Evolutionary conservation across 2,113 vertebrate genomes (phyloP).

Genomic region (Cavia aperea): DNA sequence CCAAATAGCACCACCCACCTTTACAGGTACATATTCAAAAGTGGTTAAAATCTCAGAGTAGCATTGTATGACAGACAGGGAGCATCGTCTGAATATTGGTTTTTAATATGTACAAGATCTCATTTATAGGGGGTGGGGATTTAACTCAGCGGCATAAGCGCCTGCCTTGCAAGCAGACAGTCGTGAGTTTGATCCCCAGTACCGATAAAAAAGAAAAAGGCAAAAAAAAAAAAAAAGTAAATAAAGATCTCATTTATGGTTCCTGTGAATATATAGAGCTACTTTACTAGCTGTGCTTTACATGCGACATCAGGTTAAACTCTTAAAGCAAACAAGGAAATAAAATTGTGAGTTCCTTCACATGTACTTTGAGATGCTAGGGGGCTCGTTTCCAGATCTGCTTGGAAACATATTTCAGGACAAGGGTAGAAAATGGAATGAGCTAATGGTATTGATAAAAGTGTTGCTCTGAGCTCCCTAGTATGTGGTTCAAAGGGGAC

Average conservation of each 20-base stretch:
- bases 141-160: too few relatives aligned
- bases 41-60: slow-evolving; percentile 2
- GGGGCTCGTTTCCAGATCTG: neutral
- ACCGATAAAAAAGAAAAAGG: too few relatives aligned
- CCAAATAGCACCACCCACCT: neutral
- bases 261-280: neutral
- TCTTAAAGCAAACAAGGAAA: neutral
- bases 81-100: neutral
- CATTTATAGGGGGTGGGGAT: neutral
- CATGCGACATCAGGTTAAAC: neutral
- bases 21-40: neutral
- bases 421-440: neutral
- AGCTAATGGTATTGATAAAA: slow-evolving; percentile 5
- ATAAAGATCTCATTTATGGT: neutral
- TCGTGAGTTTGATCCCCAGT: too few relatives aligned
- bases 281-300: slow-evolving; percentile 27
- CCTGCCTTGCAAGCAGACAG: too few relatives aligned
- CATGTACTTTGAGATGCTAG: neutral
- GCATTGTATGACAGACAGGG: neutral
- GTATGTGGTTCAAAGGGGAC: neutral
- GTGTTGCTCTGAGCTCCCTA: neutral
- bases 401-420: neutral
- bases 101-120: neutral
- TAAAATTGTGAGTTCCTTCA: neutral
- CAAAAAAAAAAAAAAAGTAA: too few relatives aligned